Evolutionary conservation across 2,888 invertebrate genomes (phyloP).

Genomic region (Hipparchia sbordonii): DNA sequence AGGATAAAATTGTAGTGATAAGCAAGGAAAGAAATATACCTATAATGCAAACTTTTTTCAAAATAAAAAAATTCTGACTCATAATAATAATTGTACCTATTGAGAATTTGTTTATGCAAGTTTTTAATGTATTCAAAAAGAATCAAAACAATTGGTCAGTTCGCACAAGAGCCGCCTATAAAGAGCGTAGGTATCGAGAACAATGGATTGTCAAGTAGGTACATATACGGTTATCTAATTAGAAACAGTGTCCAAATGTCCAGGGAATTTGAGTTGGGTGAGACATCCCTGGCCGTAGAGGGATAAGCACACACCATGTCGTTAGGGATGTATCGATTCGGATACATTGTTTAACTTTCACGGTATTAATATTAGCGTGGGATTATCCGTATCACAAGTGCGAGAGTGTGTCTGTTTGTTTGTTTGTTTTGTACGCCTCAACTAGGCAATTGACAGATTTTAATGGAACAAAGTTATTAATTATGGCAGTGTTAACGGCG

Average conservation of each 20-base stretch:
- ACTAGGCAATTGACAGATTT: no score
- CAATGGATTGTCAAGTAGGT: slow-evolving; percentile 26
- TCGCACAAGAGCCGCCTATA: slow-evolving; percentile 14
- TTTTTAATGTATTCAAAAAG: slow-evolving; percentile 22
- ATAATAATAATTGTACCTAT: background rate
- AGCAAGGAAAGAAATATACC: background rate
- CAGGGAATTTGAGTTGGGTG: slow-evolving; percentile 59
- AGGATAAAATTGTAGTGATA: background rate
- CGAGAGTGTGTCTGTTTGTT: no score
- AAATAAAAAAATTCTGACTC: background rate
- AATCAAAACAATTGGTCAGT: slow-evolving; percentile 24
- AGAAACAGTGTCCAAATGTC: slow-evolving; percentile 55
- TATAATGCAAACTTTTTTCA: background rate
- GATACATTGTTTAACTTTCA: slow-evolving; percentile 26
- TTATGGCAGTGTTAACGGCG: no score
- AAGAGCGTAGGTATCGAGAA: slow-evolving; percentile 20
- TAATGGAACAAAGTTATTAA: no score
- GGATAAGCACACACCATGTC: slow-evolving; percentile 21
- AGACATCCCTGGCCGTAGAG: slow-evolving; percentile 39
- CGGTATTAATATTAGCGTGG: slow-evolving; percentile 5
- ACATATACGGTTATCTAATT: slow-evolving; percentile 50
- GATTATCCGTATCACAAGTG: background rate
- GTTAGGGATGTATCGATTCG: slow-evolving; percentile 23
- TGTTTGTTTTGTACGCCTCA: no score
- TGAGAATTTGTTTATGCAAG: background rate